Evolutionary conservation across 1,140 invertebrate genomes (phyloP), one percentile per base, ranked within the genome.

Genomic region (Drosophila kanapiae): DNA sequence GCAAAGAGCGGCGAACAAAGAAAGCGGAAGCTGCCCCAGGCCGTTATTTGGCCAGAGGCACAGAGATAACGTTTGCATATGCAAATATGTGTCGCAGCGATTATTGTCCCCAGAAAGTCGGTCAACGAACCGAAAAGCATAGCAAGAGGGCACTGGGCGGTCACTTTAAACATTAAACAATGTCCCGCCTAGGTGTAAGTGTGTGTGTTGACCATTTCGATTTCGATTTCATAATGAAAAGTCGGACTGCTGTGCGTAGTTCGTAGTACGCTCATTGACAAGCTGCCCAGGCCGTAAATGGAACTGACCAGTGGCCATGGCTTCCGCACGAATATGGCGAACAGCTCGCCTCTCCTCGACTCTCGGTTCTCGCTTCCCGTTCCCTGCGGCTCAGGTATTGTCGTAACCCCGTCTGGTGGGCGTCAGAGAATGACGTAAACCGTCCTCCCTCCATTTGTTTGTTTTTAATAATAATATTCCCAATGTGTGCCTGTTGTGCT

Each of bases 291-390:
- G 27, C 80, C 80, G 53, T 86, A 76, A 64, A 68, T 63, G 51
- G 79, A 65, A 16, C 42, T 53, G 47, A 57, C 35, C 53, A 54
- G 65, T 51, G n/a, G 58, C 72, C 71, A 63, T 63, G 82, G 80
- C 75, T 86, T 86, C 79, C 82, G 62, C 57, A 68, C 65, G 75
- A 78, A 85, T 85, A 85, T 78, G 82, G 82, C 54, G 45, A n/a
- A 49, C 61, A 43, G 16, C 57, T 43, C 48, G 40, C 23, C 57
- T 43, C 48, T 68, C 51, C 51, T 37, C 35, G 9, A 38, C 38
- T 38, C 53, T 56, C 35, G 7, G 14, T 16, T 14, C 11, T 18
- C 14, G 14, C 18, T 61, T 61, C 7, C 56, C 13, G n/a, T 59
- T 42, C 11, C 29, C 27, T n/a, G 16, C 62, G n/a, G 51, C 51